Conservation (phyloP, 1,140 invertebrate species). For the Pollicipes pollicipes region DNA sequence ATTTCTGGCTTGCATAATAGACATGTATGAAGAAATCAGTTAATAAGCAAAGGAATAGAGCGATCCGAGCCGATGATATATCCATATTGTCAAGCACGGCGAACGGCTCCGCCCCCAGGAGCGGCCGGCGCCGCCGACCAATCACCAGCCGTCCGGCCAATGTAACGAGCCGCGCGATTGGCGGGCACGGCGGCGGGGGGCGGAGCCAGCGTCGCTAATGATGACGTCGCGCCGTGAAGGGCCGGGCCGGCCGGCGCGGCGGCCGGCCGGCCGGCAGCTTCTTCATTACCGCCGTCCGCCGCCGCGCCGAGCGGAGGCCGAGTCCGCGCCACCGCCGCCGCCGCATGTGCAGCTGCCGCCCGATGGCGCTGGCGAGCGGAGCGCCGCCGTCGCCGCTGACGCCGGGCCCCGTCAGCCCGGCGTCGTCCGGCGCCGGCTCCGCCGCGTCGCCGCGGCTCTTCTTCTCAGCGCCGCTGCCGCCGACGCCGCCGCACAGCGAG, state of each 20-base stretch:
- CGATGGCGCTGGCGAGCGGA: no score
- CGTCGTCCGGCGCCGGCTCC: not conserved
- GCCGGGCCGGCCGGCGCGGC: not conserved
- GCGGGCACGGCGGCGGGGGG: not conserved
- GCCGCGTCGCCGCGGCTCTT: not conserved
- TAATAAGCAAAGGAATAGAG: not conserved
- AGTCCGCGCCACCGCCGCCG: not conserved
- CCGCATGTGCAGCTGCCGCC: not conserved
- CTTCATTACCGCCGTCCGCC: not conserved
- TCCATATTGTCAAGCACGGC: not conserved
- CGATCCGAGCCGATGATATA: not conserved
- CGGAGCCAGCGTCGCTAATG: not conserved
- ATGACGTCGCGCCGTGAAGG: not conserved
- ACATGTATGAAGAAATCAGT: conserved; percentile 1
- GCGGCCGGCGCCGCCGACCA: not conserved
- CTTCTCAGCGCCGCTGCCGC: conserved; percentile 10
- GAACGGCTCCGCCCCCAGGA: not conserved
- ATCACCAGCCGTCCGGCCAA: not conserved
- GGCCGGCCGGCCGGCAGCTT: not conserved
- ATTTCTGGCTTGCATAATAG: not conserved
- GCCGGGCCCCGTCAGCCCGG: not conserved
- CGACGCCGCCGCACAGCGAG: conserved; percentile 10
- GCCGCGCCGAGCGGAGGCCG: not conserved
- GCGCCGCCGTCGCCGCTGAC: not conserved
- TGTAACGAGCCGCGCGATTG: not conserved